Base-by-base conservation (phyloP, 1,140 invertebrate species). In the Hypothenemus hampei region DNA sequence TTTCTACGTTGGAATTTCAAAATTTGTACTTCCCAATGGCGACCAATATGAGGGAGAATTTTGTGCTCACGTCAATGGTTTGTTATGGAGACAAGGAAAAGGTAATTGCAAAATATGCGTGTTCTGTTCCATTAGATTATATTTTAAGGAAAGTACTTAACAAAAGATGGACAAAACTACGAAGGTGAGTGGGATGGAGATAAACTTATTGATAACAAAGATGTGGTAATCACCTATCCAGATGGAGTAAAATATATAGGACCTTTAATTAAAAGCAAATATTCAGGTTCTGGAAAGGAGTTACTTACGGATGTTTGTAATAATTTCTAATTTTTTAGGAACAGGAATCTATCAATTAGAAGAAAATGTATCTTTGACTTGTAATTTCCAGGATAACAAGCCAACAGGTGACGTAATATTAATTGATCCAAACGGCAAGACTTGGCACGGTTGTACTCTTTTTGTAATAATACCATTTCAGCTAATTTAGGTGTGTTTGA, bases 61-160 rank as follows among this genome's bases (percentile, higher is more conserved):
- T 58, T 61, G 62, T 33, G 68, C 68, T 4, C 68, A 69, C 49
- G 44, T 56, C 6, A 59, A 44, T 41, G 66, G 66, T 0, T 16
- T 65, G 10, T 41, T 67, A 18, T 69, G 68, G 68, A 58, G 66
- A 18, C 62, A 69, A 63, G 68, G 68, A 21, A 41, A 51, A 15
- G 68, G 68, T 13, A 54, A 19, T 13, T 15, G 10, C 4, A 5
- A 15, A 45, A 23, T n/a, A 29, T 4, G 13, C 15, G 35, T n/a
- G 35, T n/a, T 36, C 6, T 10, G n/a, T 29, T n/a, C 26, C 26
- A 29, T 29, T 6, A 29, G 26, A 7, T 29, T 29, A n/a, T 15
- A n/a, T 37, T 37, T 37, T 15, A 37, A 37, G 16, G 15, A 6
- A 11, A 10, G 10, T 11, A n/a, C 6, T 37, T 0, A 16, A 29